Evolutionary conservation across 2,888 invertebrate genomes (phyloP).

Genomic region (Seira musarum): DNA sequence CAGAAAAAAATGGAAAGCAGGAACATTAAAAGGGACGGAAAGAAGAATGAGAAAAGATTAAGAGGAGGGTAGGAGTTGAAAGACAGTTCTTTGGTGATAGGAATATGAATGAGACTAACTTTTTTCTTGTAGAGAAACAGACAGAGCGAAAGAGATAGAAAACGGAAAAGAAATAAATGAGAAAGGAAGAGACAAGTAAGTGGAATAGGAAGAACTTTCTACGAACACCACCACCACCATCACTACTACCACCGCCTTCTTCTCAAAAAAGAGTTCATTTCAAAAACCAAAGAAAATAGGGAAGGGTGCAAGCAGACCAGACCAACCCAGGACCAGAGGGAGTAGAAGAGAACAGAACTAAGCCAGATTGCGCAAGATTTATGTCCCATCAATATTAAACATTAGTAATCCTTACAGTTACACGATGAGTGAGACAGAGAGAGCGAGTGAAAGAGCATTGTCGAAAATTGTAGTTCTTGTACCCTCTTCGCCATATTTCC

Average conservation of each 20-base stretch:
- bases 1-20: background rate
- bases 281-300: too few species aligned
- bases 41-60: conserved; percentile 46
- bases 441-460: background rate
- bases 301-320: too few species aligned
- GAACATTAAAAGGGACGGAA: conserved; percentile 54
- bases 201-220: background rate
- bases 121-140: conserved; percentile 23
- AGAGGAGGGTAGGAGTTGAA: conserved; percentile 53
- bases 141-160: background rate
- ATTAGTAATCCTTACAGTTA: background rate
- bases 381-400: conserved; percentile 43
- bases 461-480: background rate
- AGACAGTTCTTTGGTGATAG: conserved; percentile 56
- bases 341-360: conserved; percentile 19
- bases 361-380: conserved; percentile 56
- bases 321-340: background rate
- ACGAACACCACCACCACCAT: too few species aligned
- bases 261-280: background rate
- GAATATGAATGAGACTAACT: conserved; percentile 54
- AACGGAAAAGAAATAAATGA: conserved; percentile 10
- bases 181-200: background rate
- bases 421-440: too few species aligned
- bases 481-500: too few species aligned
- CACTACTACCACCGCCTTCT: background rate